A percentile compares a stretch with the other conserved stretches of the same genome.
Conservation (phyloP, 2,113 vertebrate genomes). For the Periophthalmus modestus region DNA sequence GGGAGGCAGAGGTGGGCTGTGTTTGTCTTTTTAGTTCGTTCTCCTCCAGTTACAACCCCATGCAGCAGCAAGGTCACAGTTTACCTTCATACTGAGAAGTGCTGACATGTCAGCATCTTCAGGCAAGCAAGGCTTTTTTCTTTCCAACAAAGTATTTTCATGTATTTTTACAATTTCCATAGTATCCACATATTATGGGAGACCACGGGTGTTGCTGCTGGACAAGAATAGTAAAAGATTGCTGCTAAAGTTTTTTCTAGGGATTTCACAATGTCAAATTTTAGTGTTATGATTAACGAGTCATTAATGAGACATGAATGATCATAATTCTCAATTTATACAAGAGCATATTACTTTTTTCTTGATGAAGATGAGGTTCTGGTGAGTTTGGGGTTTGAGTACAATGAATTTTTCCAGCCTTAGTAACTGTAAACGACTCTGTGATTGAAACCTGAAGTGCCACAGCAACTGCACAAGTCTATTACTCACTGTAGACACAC, state of each 20-base stretch:
- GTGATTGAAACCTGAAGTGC: constrained; percentile 4
- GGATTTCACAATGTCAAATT: too few relatives aligned
- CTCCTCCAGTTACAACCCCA: constrained; percentile 18
- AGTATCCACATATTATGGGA: neutral
- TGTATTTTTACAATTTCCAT: neutral
- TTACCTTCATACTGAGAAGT: constrained; percentile 13
- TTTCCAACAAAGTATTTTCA: neutral
- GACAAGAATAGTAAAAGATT: neutral
- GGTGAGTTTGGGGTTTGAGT: neutral
- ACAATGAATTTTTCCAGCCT: neutral
- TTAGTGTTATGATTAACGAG: too few relatives aligned
- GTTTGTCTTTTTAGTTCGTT: constrained; percentile 27
- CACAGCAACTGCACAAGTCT: neutral
- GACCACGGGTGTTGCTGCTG: neutral
- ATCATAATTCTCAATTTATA: neutral
- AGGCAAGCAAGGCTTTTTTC: neutral
- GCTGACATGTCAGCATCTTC: constrained; percentile 3
- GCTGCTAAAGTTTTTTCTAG: too few relatives aligned
- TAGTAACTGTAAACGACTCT: neutral
- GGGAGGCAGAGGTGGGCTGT: neutral
- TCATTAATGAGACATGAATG: too few relatives aligned
- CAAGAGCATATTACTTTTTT: neutral
- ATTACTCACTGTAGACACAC: neutral
- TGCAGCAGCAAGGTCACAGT: constrained; percentile 21
- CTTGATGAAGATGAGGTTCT: neutral